Evolutionary conservation across 1,140 invertebrate species (phyloP), one percentile per base, ranked within the genome.

Genomic region (Whitmania pigra): DNA sequence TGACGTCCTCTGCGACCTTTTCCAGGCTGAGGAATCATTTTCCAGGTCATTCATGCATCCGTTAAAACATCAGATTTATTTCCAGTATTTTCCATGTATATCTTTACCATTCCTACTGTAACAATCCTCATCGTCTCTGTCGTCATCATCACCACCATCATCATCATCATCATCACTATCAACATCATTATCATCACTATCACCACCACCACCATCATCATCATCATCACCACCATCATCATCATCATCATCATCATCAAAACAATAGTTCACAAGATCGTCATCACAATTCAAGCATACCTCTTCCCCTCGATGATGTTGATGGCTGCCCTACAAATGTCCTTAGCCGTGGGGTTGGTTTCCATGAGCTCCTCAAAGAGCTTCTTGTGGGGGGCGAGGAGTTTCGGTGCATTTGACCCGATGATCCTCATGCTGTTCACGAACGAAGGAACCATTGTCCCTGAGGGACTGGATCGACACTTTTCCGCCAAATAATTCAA

Each of bases 271-370:
- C 13, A 25, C 69, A 36, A 22, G 18, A 22, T n/a, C 18, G 25
- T 13, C 7, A 29, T 25, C 27, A 53, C 18, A 6, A 69, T 0
- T 27, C 40, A 25, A 25, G 22, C 75, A 63, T 66, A 77, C 77
- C 74, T 77, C 53, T 73, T 75, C 27, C 77, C 77, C 36, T 77
- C 77, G 63, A 77, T 68, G 43, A 73, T 71, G 63, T 77, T 74
- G 2, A 77, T 6, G 29, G 75, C 54, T 20, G 69, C 20, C 15
- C 27, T 20, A 15, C 53, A 71, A 27, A 69, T 31, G 18, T 74
- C 73, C 53, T 73, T 74, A 13, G 74, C 5, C 60, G 22, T 69
- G 13, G 73, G 18, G 11, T 63, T 63, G 53, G 17, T 29, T 40
- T 67, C 43, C 25, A 57, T 60, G 18, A 72, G 20, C 25, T 22